phyloP scores from a whole-genome alignment of 2,113 vertebrate species.

The Benitochromis conjunctus region DNA sequence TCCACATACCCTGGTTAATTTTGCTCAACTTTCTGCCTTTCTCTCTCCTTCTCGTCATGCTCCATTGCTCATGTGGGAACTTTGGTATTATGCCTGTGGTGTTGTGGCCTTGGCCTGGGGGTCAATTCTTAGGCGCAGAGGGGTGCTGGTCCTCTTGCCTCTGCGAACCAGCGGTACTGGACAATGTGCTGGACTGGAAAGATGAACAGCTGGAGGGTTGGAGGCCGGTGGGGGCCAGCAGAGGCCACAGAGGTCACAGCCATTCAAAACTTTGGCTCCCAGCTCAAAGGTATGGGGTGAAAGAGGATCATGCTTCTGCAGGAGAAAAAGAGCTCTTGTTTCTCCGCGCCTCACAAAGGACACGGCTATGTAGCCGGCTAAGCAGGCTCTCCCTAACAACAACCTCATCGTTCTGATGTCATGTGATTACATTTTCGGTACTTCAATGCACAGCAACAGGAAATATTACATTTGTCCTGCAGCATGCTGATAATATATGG shows the following conservation, averaged over 20 bases:
- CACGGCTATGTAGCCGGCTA: slow-evolving; percentile 40
- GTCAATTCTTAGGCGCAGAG: slow-evolving; percentile 45
- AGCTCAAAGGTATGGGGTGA: slow-evolving; percentile 70
- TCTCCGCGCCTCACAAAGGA: slow-evolving; percentile 60
- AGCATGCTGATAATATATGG: slow-evolving; percentile 54
- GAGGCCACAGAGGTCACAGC: slow-evolving; percentile 66
- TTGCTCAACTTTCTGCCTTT: slow-evolving; percentile 13
- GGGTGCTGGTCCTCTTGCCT: slow-evolving; percentile 51
- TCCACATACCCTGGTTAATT: slow-evolving; percentile 16
- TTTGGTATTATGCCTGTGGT: slow-evolving; percentile 37
- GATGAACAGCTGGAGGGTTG: slow-evolving; percentile 57
- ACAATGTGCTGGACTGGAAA: slow-evolving; percentile 42
- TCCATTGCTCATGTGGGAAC: slow-evolving; percentile 54
- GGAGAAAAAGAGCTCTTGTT: slow-evolving; percentile 74
- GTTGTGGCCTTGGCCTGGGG: slow-evolving; percentile 46
- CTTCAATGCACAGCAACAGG: slow-evolving; percentile 46
- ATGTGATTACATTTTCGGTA: slow-evolving; percentile 54
- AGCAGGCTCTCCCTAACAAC: slow-evolving; percentile 60
- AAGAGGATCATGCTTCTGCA: slow-evolving; percentile 64
- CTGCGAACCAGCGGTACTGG: slow-evolving; percentile 25
- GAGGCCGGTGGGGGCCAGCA: slow-evolving; percentile 52
- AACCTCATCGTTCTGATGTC: slow-evolving; percentile 47
- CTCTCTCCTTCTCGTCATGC: slow-evolving; percentile 40
- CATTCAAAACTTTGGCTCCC: slow-evolving; percentile 65
- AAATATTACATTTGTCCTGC: slow-evolving; percentile 63